Evolutionary conservation across 2,888 invertebrate species (phyloP), one percentile per base, ranked within the genome.

Genomic region (Leptopterna dolabrata): DNA sequence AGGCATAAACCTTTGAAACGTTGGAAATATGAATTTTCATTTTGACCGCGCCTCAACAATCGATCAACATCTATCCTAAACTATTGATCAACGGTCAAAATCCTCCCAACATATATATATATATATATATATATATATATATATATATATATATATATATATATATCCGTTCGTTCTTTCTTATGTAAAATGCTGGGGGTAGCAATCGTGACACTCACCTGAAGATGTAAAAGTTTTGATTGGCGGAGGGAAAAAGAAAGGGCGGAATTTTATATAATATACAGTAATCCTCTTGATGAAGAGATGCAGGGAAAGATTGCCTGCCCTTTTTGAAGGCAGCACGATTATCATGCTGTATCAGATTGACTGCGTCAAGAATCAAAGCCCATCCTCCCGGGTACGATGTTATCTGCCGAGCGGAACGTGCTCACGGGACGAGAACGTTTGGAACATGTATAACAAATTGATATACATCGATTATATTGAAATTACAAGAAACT

Each of bases 381-480:
- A 63, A 63, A 63, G 63, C 63, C 63, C 63, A 63, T 63, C 63
- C 63, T 63, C 63, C 24, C 63, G 24, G 63, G 63, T 63, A 63
- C 24, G 63, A 63, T 63, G 63, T 19, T 63, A 63, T 63, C 63
- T 63, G 9, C 19, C n/a, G 1, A 6, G 24, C 63, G 11, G 27
- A 63, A 24, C 63, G 63, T 63, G 63, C 24, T 63, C 63, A 63
- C 19, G 51, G n/a, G 51, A 51, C 51, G n/a, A 6, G 51, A 16
- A 63, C 27, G 7, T 36, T 36, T 9, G 63, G 9, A 19, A 19
- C 63, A 24, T 63, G 63, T 24, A 19, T 63, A 27, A 0, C 9
- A 63, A 27, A 63, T 51, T 63, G 63, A 63, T 63, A 27, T 24
- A 63, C 63, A 27, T 63, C 63, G 63, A 19, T 63, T 24, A 4